Evolutionary conservation across 2,113 vertebrate genomes (phyloP).

Genomic region (Drymodes brunneopygia): DNA sequence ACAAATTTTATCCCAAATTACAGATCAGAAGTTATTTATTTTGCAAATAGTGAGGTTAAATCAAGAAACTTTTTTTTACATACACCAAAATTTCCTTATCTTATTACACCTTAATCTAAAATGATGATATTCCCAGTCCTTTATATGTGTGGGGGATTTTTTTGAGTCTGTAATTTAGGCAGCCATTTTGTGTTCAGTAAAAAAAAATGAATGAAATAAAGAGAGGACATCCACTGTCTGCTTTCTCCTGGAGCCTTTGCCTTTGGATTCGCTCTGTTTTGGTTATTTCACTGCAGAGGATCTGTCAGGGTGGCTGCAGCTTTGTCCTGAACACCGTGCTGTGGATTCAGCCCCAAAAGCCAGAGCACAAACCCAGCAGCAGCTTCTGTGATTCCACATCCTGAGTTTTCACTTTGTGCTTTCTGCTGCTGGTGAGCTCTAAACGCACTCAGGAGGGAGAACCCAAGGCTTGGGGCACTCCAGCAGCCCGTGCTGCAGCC

Average conservation of each 20-base stretch:
- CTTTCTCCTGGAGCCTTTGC: not conserved
- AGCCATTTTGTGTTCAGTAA: constrained; percentile 27
- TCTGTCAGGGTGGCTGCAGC: not conserved
- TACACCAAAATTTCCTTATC: not conserved
- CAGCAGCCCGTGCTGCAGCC: not conserved
- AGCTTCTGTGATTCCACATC: fast-evolving
- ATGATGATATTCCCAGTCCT: fast-evolving
- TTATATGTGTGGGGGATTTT: not conserved
- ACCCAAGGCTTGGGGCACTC: not conserved
- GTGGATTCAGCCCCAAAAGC: not conserved
- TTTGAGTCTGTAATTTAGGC: not conserved
- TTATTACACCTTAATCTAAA: not conserved
- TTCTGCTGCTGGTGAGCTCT: not conserved
- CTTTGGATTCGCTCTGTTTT: not conserved
- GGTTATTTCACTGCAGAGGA: not conserved
- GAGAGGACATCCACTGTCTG: fast-evolving
- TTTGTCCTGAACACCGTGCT: fast-evolving
- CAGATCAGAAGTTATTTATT: not conserved
- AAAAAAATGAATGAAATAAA: not conserved
- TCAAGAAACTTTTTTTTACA: not conserved
- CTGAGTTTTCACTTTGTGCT: fast-evolving
- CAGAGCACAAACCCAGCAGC: not conserved
- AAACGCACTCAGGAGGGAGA: not conserved
- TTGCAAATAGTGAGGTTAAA: not conserved
- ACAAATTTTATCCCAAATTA: not conserved